Evolutionary conservation across 2,888 invertebrate genomes (phyloP).

Genomic region (Acrobasis repandana): DNA sequence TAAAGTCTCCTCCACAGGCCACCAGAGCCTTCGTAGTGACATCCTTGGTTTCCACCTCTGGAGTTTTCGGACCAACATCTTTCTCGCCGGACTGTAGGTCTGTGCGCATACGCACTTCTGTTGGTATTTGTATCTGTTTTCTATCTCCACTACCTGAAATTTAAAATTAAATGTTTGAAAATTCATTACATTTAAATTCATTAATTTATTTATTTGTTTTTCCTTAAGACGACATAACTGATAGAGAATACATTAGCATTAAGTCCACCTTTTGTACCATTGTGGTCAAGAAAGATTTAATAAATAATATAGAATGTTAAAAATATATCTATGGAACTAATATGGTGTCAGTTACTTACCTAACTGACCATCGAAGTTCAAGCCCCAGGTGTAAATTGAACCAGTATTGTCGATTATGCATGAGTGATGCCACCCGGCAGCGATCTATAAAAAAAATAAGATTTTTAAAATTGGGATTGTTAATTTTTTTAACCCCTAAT

Average conservation of each 20-base stretch:
- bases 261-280: no score
- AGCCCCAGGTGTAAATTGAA: conserved; percentile 91
- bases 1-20: conserved; percentile 90
- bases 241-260: no score
- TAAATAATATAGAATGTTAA: no score
- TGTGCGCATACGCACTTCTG: conserved; percentile 73
- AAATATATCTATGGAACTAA: background rate
- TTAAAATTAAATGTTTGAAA: conserved; percentile 15
- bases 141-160: conserved; percentile 83
- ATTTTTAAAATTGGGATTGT: no score
- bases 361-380: conserved; percentile 95
- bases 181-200: no score
- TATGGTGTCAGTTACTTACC: conserved; percentile 67
- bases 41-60: conserved; percentile 49
- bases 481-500: no score
- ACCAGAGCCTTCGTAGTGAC: conserved; percentile 65
- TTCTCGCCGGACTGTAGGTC: conserved; percentile 53
- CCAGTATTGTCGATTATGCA: conserved; percentile 88
- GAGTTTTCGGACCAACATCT: conserved; percentile 43
- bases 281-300: no score
- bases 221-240: no score
- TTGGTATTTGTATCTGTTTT: conserved; percentile 82
- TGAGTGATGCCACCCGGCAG: conserved; percentile 93
- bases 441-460: conserved; percentile 55
- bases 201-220: no score